Conservation (phyloP, 2,113 vertebrate species). For the Scopus umbretta region DNA sequence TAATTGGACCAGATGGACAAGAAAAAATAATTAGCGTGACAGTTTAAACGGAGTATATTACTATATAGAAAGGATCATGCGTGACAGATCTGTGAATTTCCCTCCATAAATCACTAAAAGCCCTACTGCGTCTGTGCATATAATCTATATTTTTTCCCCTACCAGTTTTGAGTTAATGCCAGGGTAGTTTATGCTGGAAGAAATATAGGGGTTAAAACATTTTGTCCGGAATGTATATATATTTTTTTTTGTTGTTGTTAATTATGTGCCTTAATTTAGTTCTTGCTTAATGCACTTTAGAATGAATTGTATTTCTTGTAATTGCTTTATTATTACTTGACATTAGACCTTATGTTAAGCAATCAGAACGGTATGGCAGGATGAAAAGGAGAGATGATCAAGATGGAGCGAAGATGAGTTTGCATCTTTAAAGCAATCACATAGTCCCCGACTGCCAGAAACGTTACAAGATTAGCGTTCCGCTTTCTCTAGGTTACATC, state of each 20-base stretch:
- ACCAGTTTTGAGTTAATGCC: not conserved
- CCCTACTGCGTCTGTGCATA: not conserved
- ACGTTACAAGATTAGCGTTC: not conserved
- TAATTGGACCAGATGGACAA: constrained; percentile 42
- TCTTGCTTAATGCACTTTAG: constrained; percentile 55
- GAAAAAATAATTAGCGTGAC: not conserved
- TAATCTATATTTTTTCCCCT: not conserved
- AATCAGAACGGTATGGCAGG: constrained; percentile 22
- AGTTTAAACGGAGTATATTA: constrained; percentile 20
- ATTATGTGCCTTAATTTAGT: constrained; percentile 55
- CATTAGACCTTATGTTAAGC: constrained; percentile 54
- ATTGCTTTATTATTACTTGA: constrained; percentile 64
- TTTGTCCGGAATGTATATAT: constrained; percentile 7
- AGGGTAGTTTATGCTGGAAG: not conserved
- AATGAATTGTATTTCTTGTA: constrained; percentile 58
- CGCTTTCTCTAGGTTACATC: not conserved
- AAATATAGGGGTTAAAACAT: constrained; percentile 49
- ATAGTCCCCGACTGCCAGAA: not conserved
- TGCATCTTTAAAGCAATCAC: not conserved
- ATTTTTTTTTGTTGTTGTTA: constrained; percentile 24
- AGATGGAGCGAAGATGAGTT: constrained; percentile 28
- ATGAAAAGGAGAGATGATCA: constrained; percentile 1
- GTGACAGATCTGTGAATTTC: not conserved
- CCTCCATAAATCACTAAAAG: not conserved
- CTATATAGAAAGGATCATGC: not conserved